Conservation (phyloP, 2,888 invertebrate genomes). For the Drosophila leonis region DNA sequence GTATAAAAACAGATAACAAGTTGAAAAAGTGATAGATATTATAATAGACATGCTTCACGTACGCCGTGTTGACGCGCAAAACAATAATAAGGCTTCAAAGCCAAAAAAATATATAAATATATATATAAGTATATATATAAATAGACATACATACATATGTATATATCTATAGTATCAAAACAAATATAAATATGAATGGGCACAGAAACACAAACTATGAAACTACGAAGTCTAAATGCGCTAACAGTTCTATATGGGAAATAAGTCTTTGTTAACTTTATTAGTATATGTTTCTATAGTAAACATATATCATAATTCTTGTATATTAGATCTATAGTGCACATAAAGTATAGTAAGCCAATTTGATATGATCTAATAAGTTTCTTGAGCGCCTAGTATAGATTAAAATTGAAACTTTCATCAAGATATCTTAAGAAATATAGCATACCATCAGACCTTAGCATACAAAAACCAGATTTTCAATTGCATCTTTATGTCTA, state of each 20-base stretch:
- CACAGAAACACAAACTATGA: neutral
- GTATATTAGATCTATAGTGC: too few species aligned
- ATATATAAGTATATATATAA: neutral
- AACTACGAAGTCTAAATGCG: constrained; percentile 4
- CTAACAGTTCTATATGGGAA: neutral
- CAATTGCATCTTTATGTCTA: neutral
- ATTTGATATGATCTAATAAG: too few species aligned
- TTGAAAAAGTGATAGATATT: constrained; percentile 50
- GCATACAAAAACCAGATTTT: neutral
- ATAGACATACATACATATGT: neutral
- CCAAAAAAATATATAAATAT: constrained; percentile 8
- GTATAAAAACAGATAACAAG: neutral
- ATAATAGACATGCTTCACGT: constrained; percentile 62
- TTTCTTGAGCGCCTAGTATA: too few species aligned
- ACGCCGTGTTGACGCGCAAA: constrained; percentile 51
- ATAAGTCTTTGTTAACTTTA: neutral
- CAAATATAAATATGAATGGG: constrained; percentile 23
- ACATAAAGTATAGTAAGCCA: too few species aligned
- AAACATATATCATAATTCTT: too few species aligned
- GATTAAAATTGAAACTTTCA: too few species aligned
- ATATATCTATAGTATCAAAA: neutral
- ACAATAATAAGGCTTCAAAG: constrained; percentile 58
- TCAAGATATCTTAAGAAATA: too few species aligned
- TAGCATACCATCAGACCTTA: too few species aligned
- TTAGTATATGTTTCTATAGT: too few species aligned